phyloP scores from a whole-genome alignment of 2,113 vertebrate genomes.

The Mustelus asterias region DNA sequence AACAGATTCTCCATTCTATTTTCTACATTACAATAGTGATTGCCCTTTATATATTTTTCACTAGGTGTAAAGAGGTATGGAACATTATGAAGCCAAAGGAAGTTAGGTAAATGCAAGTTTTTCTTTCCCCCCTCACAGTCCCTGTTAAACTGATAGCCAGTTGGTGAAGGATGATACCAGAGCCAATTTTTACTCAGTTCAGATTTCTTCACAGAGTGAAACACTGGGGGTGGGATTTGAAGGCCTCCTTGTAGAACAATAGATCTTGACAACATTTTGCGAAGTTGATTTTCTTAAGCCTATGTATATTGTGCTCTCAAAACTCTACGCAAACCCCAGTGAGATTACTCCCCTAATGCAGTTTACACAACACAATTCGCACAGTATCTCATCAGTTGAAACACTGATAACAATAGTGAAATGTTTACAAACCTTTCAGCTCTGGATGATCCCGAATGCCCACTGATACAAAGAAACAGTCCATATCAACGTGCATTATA shows the following conservation, averaged over 20 bases:
- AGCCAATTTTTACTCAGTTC: too few species aligned
- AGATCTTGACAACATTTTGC: background rate
- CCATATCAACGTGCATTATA: constrained; percentile 97
- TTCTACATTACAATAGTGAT: background rate
- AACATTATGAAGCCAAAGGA: background rate
- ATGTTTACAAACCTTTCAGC: constrained; percentile 74
- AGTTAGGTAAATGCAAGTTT: too few species aligned
- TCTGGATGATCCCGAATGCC: constrained; percentile 86
- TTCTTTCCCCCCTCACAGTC: too few species aligned
- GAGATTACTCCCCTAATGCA: background rate
- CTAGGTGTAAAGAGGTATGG: background rate
- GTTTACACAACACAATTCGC: background rate
- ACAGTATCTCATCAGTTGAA: background rate
- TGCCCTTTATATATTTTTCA: background rate
- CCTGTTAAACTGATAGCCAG: too few species aligned
- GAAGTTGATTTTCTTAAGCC: background rate
- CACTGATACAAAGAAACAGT: constrained; percentile 98
- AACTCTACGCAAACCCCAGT: background rate
- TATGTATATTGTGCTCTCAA: background rate
- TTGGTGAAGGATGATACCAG: too few species aligned
- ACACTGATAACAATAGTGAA: background rate
- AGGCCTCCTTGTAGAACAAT: background rate
- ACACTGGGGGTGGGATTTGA: background rate
- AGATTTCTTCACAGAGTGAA: too few species aligned
- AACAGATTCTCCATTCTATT: background rate